phyloP scores from a whole-genome alignment of 2,113 vertebrate genomes.

The Chaetops frenatus region DNA sequence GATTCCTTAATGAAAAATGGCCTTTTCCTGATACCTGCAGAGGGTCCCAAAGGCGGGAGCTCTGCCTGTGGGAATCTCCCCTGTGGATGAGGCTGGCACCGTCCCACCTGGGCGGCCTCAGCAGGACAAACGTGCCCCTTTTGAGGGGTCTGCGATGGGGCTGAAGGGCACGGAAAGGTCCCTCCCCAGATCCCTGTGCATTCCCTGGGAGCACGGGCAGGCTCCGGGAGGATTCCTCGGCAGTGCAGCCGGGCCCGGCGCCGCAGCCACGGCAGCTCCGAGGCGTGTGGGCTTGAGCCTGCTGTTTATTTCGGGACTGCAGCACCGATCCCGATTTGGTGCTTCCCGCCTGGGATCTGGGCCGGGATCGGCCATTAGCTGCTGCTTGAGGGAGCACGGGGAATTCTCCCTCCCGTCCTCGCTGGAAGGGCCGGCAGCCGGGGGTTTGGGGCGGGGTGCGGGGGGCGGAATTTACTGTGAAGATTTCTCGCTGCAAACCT shows the following conservation, averaged over 20 bases:
- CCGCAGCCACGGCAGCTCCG: not conserved
- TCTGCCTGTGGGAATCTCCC: not conserved
- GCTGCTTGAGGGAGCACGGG: not conserved
- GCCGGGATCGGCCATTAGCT: not conserved
- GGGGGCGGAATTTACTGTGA: not conserved
- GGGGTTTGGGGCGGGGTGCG: not conserved
- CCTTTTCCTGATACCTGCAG: not conserved
- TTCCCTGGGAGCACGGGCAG: not conserved
- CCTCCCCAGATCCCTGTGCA: not conserved
- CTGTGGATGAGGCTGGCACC: not conserved
- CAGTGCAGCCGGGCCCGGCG: not conserved
- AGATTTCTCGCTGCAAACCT: not conserved
- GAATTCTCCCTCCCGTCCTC: not conserved
- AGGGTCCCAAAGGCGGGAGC: not conserved
- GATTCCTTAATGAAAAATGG: not conserved
- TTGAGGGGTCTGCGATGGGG: fast-evolving
- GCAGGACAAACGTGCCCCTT: not conserved
- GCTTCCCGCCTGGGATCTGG: not conserved
- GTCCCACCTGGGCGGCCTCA: not conserved
- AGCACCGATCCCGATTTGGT: not conserved
- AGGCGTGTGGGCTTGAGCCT: not conserved
- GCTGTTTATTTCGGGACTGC: constrained; percentile 17
- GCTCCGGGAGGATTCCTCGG: fast-evolving
- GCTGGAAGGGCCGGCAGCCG: not conserved
- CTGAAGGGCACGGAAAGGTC: not conserved